Evolutionary conservation across 2,888 invertebrate species (phyloP).

Genomic region (Lasioglossum zephyrum): DNA sequence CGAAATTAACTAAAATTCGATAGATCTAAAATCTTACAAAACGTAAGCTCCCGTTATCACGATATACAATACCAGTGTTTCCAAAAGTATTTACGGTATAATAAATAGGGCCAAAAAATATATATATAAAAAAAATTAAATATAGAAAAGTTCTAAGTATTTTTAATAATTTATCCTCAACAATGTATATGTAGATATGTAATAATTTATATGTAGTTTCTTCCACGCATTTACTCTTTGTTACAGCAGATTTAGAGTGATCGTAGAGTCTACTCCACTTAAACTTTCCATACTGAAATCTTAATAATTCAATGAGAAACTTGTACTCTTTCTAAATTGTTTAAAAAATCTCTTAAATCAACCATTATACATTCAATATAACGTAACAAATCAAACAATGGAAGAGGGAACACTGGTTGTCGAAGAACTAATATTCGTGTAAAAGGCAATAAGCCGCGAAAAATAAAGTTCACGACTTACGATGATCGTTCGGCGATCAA

Average conservation of each 20-base stretch:
- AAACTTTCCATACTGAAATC: background rate
- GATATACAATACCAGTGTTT: conserved; percentile 47
- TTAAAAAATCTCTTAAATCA: background rate
- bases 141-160: conserved; percentile 2
- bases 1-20: conserved; percentile 33
- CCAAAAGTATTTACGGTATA: conserved; percentile 27
- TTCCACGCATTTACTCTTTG: background rate
- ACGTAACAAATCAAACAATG: background rate
- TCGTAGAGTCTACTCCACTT: background rate
- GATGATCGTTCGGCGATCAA: conserved; percentile 21
- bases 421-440: background rate
- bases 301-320: background rate
- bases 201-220: conserved; percentile 20
- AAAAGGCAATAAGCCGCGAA: background rate
- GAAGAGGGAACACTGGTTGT: conserved; percentile 46
- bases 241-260: background rate
- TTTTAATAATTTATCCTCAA: conserved; percentile 1
- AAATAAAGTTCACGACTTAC: conserved; percentile 39
- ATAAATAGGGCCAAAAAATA: background rate
- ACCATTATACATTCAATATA: background rate
- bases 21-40: conserved; percentile 27
- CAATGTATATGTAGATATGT: conserved; percentile 36
- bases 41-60: conserved; percentile 41
- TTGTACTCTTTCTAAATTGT: background rate
- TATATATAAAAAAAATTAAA: conserved; percentile 7